Conservation (phyloP, 2,888 invertebrate species). For the Cetonia aurata region DNA sequence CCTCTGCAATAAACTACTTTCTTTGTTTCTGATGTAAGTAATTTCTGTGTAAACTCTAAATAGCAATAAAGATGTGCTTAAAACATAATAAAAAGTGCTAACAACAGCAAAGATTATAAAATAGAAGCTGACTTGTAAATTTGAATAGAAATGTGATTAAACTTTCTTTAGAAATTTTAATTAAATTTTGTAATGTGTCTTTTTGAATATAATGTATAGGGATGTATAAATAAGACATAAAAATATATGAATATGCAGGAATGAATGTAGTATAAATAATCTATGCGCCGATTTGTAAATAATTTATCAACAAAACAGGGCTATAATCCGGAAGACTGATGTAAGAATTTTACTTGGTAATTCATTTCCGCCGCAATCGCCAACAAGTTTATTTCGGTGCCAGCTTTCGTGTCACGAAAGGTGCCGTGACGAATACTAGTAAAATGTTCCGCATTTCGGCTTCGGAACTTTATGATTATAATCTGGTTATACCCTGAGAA, state of each 20-base stretch:
- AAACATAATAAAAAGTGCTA: not conserved
- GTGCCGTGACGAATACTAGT: slow-evolving; percentile 15
- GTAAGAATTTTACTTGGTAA: slow-evolving; percentile 5
- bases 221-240: no score
- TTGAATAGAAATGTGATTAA: not conserved
- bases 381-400: slow-evolving; percentile 6
- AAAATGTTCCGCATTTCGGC: not conserved
- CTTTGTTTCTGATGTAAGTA: slow-evolving; percentile 27
- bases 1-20: slow-evolving; percentile 22
- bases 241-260: not conserved
- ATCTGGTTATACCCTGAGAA: no score
- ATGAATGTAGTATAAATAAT: not conserved
- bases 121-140: not conserved
- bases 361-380: not conserved
- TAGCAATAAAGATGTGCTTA: slow-evolving; percentile 10
- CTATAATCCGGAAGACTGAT: not conserved
- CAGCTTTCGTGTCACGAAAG: slow-evolving; percentile 13
- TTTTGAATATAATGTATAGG: no score
- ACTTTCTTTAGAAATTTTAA: not conserved
- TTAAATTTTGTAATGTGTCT: no score
- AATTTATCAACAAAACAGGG: not conserved
- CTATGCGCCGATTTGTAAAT: not conserved
- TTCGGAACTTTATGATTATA: slow-evolving; percentile 5
- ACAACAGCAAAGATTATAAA: not conserved
- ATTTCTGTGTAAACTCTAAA: slow-evolving; percentile 12